Percentiles rank a stretch among this genome's conserved stretches.
phyloP scores from a whole-genome alignment of 2,797 vertebrate species.

The Thamnophis elegans region DNA sequence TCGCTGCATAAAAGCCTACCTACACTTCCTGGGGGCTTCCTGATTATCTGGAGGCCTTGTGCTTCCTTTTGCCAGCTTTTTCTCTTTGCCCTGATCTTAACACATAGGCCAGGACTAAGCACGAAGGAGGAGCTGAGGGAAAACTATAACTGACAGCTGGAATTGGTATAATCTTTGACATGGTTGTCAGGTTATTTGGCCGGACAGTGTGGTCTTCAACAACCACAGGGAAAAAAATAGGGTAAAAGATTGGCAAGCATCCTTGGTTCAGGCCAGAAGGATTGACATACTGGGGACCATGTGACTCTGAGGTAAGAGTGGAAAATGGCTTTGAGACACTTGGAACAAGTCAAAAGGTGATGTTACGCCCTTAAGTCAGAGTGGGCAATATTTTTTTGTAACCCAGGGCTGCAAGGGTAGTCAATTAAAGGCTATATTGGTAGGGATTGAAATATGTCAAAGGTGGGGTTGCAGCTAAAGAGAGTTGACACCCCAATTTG shows the following conservation, averaged over 20 bases:
- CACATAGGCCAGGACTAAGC: neutral
- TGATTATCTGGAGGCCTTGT: conserved; percentile 20
- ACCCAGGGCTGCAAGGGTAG: neutral
- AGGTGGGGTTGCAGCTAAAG: neutral
- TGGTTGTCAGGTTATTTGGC: conserved; percentile 1
- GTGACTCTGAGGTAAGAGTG: neutral
- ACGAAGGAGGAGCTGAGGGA: neutral
- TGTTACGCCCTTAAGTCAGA: neutral
- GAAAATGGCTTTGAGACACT: neutral
- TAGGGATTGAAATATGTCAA: neutral
- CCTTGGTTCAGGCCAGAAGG: neutral
- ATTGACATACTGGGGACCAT: neutral
- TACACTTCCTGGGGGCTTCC: neutral
- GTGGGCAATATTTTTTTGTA: neutral
- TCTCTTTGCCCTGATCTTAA: neutral
- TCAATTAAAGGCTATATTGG: neutral
- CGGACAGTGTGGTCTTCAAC: neutral
- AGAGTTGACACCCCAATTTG: neutral
- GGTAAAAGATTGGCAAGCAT: neutral
- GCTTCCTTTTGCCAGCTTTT: neutral
- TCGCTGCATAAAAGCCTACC: conserved; percentile 21
- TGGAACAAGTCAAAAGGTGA: neutral
- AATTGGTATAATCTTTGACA: conserved; percentile 8
- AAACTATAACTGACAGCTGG: conserved; percentile 10
- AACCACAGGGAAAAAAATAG: neutral